Conservation (phyloP, 2,113 vertebrate genomes). For the Apaloderma vittatum region DNA sequence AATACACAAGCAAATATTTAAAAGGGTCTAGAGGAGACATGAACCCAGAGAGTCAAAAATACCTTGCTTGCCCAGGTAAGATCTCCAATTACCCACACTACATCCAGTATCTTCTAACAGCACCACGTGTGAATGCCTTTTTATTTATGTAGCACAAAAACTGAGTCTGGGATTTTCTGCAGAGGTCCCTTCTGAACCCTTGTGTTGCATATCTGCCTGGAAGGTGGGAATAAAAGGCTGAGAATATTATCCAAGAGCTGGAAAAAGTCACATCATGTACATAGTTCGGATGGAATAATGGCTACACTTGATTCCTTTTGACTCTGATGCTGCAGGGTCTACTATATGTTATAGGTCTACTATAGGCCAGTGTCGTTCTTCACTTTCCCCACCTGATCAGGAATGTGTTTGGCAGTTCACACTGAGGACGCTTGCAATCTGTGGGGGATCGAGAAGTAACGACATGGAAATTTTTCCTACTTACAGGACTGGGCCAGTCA, state of each 20-base stretch:
- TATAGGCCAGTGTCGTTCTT: neutral
- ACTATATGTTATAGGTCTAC: neutral
- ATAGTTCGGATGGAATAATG: neutral
- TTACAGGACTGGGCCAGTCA: neutral
- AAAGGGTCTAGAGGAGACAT: neutral
- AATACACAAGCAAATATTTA: neutral
- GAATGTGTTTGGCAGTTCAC: rapidly evolving
- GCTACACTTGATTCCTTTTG: neutral
- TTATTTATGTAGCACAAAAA: neutral
- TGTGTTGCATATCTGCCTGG: neutral
- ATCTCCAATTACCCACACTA: neutral
- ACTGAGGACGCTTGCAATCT: neutral
- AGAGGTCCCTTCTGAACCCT: neutral
- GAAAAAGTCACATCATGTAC: neutral
- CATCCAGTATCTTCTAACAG: neutral
- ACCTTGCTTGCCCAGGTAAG: neutral
- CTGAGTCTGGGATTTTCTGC: neutral
- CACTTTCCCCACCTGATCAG: neutral
- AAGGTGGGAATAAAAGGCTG: neutral
- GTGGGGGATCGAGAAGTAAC: neutral
- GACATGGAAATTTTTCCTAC: neutral
- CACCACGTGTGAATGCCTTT: neutral
- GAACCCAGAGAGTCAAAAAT: neutral
- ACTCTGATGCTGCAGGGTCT: neutral
- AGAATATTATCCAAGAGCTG: neutral